phyloP scores from a whole-genome alignment of 2,888 invertebrate genomes.

The Mythimna albipuncta region DNA sequence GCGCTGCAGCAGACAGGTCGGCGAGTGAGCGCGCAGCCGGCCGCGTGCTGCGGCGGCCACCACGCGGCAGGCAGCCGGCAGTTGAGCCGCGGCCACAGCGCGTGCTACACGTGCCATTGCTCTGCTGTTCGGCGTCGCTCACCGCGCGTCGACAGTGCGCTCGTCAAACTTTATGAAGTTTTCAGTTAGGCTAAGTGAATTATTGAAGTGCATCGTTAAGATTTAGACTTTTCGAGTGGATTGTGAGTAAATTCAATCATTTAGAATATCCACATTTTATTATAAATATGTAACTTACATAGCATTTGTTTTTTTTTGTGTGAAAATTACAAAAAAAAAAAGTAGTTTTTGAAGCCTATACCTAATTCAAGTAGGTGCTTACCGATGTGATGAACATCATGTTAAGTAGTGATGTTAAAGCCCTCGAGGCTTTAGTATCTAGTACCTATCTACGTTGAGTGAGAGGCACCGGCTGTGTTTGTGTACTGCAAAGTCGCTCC shows the following conservation, averaged over 20 bases:
- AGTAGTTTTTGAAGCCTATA: background rate
- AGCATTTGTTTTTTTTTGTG: background rate
- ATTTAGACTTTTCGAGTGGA: slow-evolving; percentile 4
- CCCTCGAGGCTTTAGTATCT: background rate
- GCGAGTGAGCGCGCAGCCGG: background rate
- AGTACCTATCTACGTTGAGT: background rate
- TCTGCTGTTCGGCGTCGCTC: background rate
- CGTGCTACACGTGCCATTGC: slow-evolving; percentile 15
- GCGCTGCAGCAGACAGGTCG: background rate
- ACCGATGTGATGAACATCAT: background rate
- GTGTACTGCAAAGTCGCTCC: background rate
- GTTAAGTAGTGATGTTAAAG: background rate
- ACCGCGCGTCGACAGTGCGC: background rate
- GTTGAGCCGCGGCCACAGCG: slow-evolving; percentile 32
- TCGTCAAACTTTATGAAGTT: slow-evolving; percentile 40
- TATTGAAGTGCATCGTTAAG: slow-evolving; percentile 1
- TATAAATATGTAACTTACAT: background rate
- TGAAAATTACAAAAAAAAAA: too few relatives aligned
- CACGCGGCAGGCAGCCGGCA: background rate
- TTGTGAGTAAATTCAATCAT: slow-evolving; percentile 22
- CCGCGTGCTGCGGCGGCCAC: background rate
- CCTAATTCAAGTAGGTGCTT: background rate
- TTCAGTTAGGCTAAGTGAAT: slow-evolving; percentile 7
- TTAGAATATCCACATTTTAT: background rate
- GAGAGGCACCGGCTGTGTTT: background rate